These are phyloP conservation scores for Turnix velox DNA, from an alignment of 2,113 vertebrate genomes.

Conservation along the genomic window DNA sequence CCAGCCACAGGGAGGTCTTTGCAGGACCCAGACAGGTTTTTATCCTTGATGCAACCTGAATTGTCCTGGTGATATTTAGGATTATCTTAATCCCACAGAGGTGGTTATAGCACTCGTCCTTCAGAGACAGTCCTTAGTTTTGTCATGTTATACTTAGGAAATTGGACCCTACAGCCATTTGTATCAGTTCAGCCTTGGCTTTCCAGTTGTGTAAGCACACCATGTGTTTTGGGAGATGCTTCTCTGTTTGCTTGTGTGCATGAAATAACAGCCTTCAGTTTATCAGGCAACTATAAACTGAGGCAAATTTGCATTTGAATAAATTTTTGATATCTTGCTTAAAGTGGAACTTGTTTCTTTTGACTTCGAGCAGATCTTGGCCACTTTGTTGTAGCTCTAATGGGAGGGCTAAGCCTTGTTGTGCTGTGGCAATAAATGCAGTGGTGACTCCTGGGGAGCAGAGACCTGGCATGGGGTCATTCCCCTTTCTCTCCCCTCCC, in stretches of 20 bases:
- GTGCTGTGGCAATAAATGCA: background rate
- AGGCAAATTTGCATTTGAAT: background rate
- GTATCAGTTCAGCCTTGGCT: background rate
- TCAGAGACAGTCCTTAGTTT: background rate
- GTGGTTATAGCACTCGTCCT: background rate
- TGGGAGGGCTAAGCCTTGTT: background rate
- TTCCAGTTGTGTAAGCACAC: background rate
- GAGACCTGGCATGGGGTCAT: background rate
- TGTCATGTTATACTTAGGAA: background rate
- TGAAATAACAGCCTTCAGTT: background rate
- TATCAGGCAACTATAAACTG: background rate
- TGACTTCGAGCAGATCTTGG: too few relatives aligned
- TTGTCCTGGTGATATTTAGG: background rate
- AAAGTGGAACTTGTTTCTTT: background rate
- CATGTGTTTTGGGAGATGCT: background rate
- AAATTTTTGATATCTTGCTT: background rate
- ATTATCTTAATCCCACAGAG: background rate
- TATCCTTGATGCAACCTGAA: background rate
- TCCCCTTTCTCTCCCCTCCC: background rate
- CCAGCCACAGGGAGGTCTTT: background rate
- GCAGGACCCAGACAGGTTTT: background rate
- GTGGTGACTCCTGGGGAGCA: background rate
- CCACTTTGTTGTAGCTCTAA: background rate
- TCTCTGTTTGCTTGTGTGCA: background rate
- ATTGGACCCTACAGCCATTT: background rate